Conservation (phyloP, 1,140 invertebrate genomes). For the Lethrus apterus region DNA sequence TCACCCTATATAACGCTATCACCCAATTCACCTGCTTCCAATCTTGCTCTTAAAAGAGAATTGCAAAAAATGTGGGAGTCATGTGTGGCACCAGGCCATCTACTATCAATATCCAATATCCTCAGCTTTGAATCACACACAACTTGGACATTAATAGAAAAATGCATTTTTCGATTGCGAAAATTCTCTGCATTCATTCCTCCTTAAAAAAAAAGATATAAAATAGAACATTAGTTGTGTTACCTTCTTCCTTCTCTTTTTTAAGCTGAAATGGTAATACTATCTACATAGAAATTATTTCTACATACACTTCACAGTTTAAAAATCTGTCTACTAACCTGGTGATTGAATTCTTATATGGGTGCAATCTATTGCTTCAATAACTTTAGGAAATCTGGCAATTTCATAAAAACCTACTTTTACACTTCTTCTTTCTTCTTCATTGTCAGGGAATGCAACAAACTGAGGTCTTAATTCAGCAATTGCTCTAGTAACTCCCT, state of each 20-base stretch:
- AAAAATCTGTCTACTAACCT: too few species aligned
- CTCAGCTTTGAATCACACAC: constrained; percentile 34
- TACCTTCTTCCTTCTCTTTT: too few species aligned
- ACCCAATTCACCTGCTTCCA: constrained; percentile 22
- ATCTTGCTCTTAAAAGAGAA: constrained; percentile 17
- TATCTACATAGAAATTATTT: background rate
- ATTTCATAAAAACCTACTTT: constrained; percentile 24
- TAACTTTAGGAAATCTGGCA: constrained; percentile 28
- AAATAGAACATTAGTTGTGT: too few species aligned
- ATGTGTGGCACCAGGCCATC: constrained; percentile 38
- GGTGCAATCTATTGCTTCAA: constrained; percentile 36
- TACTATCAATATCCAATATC: constrained; percentile 38
- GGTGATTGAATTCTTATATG: constrained; percentile 25
- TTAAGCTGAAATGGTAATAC: background rate
- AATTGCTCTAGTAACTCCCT: constrained; percentile 20
- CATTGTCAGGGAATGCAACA: background rate
- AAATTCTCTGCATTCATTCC: constrained; percentile 35
- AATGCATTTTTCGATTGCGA: constrained; percentile 40
- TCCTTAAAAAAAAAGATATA: background rate
- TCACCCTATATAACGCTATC: constrained; percentile 26
- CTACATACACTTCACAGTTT: too few species aligned
- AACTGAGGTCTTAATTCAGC: constrained; percentile 5
- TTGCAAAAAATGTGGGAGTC: constrained; percentile 37
- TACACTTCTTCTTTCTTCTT: background rate
- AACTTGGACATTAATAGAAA: constrained; percentile 42